Evolutionary conservation across 2,113 vertebrate species (phyloP).

Genomic region (Phalacrocorax pelagicus): DNA sequence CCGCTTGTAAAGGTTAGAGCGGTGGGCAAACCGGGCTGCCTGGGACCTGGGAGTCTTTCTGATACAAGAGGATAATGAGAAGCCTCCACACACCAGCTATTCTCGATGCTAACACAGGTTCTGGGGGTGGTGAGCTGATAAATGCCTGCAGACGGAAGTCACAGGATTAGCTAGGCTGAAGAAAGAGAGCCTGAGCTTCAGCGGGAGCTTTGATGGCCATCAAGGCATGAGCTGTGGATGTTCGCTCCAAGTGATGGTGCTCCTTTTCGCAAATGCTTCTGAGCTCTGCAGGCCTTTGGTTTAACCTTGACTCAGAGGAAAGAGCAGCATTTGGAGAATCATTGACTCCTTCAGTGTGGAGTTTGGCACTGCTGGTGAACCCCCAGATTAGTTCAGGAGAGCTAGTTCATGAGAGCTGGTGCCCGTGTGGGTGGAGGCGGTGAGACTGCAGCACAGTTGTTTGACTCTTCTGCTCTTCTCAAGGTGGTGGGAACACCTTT

Average conservation of each 20-base stretch:
- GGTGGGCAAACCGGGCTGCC: not conserved
- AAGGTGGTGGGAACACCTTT: not conserved
- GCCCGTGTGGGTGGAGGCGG: not conserved
- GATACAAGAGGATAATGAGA: not conserved
- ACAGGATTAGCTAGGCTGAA: not conserved
- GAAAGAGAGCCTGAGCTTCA: not conserved
- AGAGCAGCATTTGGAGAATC: not conserved
- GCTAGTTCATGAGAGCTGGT: not conserved
- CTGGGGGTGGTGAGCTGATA: not conserved
- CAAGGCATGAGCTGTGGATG: fast-evolving
- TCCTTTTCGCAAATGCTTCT: not conserved
- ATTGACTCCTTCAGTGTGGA: not conserved
- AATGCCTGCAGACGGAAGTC: not conserved
- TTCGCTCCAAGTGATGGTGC: fast-evolving
- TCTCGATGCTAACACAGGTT: not conserved
- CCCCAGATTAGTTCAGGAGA: not conserved
- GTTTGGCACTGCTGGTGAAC: not conserved
- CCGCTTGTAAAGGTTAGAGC: not conserved
- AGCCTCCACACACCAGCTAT: not conserved
- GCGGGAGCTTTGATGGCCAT: not conserved
- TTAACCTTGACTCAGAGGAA: not conserved
- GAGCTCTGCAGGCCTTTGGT: not conserved
- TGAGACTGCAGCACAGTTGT: not conserved
- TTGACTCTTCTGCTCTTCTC: not conserved
- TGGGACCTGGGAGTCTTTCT: not conserved